Evolutionary conservation across 2,797 vertebrate genomes (phyloP), one percentile per base, ranked within the genome.

Genomic region (Denticeps clupeoides): DNA sequence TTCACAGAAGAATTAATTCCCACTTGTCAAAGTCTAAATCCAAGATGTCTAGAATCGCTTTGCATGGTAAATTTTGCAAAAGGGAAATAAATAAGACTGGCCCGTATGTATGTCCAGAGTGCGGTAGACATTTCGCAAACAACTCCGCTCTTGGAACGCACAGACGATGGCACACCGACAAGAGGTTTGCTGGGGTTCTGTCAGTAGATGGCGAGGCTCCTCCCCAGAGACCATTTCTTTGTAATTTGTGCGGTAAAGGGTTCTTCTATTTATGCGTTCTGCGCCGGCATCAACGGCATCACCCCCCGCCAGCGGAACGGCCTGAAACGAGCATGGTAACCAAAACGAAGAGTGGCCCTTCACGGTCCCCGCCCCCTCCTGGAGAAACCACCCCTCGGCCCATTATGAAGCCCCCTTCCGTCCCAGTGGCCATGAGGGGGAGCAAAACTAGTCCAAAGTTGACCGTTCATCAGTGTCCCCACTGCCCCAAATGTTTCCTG

Each of bases 101-200:
- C 53, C 78, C 74, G 59, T 61, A 63, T 7, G 19, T 24, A 0
- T 87, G 84, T 61, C 52, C 60, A 2, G 80, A 84, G 21, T 87
- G 83, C 47, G 82, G 80, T 12, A 76, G 81, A 46, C 55, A 58
- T 25, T 87, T 86, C 57, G 56, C 65, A 22, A 69, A 79, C 11
- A 85, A 82, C 59, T 71, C 81, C 0, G 81, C 82, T 2, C 82
- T 86, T 0, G 76, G 80, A 22, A 79, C 79, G 32, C 84, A 87
- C 58, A 80, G 57, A 60, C 59, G 80, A 54, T 83, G 80, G 79
- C 83, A 86, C 64, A 71, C 56, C 42, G 77, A 82, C 9, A 80
- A 81, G 59, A 78, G 66, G 32, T 63, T 64, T 24, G 66, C 70
- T 1, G 51, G n/a, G 0, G 45, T 71, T 47, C 46, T 51, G 1